phyloP scores from a whole-genome alignment of 1,140 invertebrate species.

The Parasteatoda tepidariorum region DNA sequence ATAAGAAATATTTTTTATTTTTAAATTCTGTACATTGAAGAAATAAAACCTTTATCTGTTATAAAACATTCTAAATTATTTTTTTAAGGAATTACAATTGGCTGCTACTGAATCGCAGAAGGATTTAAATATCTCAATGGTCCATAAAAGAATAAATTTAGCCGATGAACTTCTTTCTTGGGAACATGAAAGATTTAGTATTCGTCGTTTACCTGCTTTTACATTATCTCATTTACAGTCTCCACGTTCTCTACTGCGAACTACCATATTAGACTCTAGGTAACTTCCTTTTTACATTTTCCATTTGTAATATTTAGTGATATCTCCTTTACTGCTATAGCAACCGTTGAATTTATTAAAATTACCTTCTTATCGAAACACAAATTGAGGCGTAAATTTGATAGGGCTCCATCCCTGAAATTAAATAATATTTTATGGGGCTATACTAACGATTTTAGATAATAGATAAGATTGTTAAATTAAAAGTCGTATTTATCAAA shows the following conservation, averaged over 20 bases:
- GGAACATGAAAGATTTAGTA: conserved; percentile 79
- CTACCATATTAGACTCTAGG: conserved; percentile 69
- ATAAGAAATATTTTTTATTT: too few species aligned
- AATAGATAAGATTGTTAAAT: background rate
- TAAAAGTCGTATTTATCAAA: background rate
- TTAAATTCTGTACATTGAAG: too few species aligned
- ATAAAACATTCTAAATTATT: too few species aligned
- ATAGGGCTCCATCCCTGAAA: too few species aligned
- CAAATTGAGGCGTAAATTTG: too few species aligned
- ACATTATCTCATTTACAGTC: conserved; percentile 85
- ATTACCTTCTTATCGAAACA: too few species aligned
- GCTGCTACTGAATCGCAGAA: conserved; percentile 70
- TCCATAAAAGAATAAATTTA: conserved; percentile 98
- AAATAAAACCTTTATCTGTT: too few species aligned
- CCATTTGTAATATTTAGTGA: too few species aligned
- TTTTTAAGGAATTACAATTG: conserved; percentile 71
- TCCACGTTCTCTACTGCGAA: conserved; percentile 66
- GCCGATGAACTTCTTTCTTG: conserved; percentile 92
- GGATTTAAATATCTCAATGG: conserved; percentile 77
- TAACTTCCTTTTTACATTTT: conserved; percentile 53
- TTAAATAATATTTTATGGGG: too few species aligned
- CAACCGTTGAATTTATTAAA: too few species aligned
- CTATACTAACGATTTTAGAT: too few species aligned
- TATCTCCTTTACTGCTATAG: too few species aligned
- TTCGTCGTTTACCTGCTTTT: conserved; percentile 85